Percentiles rank a stretch among this genome's conserved stretches.
Evolutionary conservation across 2,888 invertebrate species (phyloP).

Genomic region (Apotomis turbidana): DNA sequence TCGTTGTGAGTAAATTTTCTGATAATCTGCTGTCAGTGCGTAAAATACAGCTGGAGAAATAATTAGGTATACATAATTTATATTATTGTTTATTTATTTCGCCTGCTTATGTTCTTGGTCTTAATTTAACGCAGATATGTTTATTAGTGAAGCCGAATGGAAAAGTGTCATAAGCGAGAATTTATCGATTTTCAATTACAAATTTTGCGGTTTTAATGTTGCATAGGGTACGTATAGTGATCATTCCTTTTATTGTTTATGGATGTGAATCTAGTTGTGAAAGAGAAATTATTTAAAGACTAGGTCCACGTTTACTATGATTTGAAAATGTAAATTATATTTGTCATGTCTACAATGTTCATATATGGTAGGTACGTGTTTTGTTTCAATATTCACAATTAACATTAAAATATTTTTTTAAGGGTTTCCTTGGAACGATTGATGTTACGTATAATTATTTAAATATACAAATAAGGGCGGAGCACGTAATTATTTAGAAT

Average conservation of each 20-base stretch:
- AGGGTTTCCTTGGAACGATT: too few relatives aligned
- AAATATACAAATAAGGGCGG: too few relatives aligned
- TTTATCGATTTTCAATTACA: conserved; percentile 32
- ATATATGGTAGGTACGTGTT: too few relatives aligned
- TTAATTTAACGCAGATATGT: conserved; percentile 49
- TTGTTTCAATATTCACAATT: too few relatives aligned
- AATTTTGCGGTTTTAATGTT: neutral
- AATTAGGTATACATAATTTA: conserved; percentile 44
- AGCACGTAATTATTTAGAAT: too few relatives aligned
- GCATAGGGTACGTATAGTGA: neutral
- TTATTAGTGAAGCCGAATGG: conserved; percentile 44
- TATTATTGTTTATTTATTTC: conserved; percentile 46
- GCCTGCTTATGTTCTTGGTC: conserved; percentile 46
- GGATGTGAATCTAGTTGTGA: neutral
- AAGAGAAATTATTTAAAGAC: neutral
- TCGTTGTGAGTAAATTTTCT: conserved; percentile 10
- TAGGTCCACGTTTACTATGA: neutral
- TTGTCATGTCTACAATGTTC: neutral
- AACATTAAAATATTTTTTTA: too few relatives aligned
- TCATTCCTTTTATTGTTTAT: neutral
- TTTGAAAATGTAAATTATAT: neutral
- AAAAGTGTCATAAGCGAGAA: conserved; percentile 30
- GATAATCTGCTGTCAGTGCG: conserved; percentile 6
- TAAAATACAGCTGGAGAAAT: conserved; percentile 43
- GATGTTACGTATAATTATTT: too few relatives aligned